Evolutionary conservation across 2,888 invertebrate species (phyloP), one percentile per base, ranked within the genome.

Genomic region (Ferdinandea cuprea): DNA sequence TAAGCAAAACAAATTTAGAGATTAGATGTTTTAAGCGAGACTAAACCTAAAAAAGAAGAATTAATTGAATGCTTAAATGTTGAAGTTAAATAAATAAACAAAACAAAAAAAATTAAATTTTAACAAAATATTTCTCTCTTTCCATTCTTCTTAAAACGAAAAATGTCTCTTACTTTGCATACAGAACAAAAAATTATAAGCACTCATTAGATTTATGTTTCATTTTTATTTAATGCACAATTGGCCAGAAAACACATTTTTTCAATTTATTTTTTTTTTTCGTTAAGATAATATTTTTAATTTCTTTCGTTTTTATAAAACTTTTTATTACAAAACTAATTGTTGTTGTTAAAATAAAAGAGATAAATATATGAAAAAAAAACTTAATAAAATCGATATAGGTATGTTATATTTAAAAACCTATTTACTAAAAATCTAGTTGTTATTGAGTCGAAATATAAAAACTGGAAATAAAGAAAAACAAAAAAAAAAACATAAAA

Each of bases 11-110:
- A 65, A 63, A 65, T 65, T n/a, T 71, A 25, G 63, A 69, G 68
- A 77, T 76, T 81, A 81, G 63, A 77, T 81, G 72, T 72, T 54
- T 61, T 54, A 73, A 73, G 63, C 63, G 63, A 54, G 25, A 61
- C 30, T 50, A 50, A 44, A 42, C 40, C 25, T 5, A 25, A 25
- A 28, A 9, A 15, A 19, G 25, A 21, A 42, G 13, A 50, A 11
- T 52, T 46, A 44, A 9, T 52, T 37, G 37, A 71, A 72, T 77
- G 81, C 81, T 81, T 71, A 63, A 59, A 71, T 71, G 77, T 81
- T 81, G 77, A 77, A 81, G 69, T 80, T 80, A 58, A 69, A 69
- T 76, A 42, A 72, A 68, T 42, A 69, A 76, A 74, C 13, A 58
- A 42, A 66, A 44, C n/a, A 46, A 54, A 32, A 58, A 46, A 66